Evolutionary conservation across 2,888 invertebrate species (phyloP).

Genomic region (Platycheirus rosarum): DNA sequence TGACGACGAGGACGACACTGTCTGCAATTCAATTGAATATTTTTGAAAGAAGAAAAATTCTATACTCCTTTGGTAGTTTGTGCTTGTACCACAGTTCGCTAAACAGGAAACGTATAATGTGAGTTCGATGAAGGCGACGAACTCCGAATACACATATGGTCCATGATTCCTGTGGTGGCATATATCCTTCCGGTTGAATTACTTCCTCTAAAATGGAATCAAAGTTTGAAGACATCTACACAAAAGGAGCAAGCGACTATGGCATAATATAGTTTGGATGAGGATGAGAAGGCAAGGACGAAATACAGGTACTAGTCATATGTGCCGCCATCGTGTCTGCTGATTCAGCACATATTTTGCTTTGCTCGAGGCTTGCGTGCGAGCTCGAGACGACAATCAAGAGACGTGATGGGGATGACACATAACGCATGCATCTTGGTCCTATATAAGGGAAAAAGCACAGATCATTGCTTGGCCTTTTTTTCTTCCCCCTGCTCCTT

Average conservation of each 20-base stretch:
- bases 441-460: slow-evolving; percentile 3
- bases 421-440: slow-evolving; percentile 59
- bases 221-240: slow-evolving; percentile 51
- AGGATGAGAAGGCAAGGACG: neutral
- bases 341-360: slow-evolving; percentile 63
- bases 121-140: neutral
- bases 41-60: slow-evolving; percentile 35
- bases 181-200: slow-evolving; percentile 65
- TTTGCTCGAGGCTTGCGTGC: slow-evolving; percentile 29
- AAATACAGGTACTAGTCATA: neutral
- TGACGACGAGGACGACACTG: slow-evolving; percentile 42
- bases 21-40: slow-evolving; percentile 72
- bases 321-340: slow-evolving; percentile 39
- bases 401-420: slow-evolving; percentile 71
- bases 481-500: neutral
- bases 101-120: slow-evolving; percentile 54
- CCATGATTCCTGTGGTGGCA: slow-evolving; percentile 57
- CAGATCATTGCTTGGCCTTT: neutral
- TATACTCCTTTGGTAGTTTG: slow-evolving; percentile 16
- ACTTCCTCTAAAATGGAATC: slow-evolving; percentile 63
- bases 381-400: slow-evolving; percentile 43
- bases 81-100: slow-evolving; percentile 10
- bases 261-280: too few relatives aligned
- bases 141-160: slow-evolving; percentile 45
- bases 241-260: neutral